Evolutionary conservation across 2,113 vertebrate species (phyloP).

Genomic region (Sebastes schlegelii): DNA sequence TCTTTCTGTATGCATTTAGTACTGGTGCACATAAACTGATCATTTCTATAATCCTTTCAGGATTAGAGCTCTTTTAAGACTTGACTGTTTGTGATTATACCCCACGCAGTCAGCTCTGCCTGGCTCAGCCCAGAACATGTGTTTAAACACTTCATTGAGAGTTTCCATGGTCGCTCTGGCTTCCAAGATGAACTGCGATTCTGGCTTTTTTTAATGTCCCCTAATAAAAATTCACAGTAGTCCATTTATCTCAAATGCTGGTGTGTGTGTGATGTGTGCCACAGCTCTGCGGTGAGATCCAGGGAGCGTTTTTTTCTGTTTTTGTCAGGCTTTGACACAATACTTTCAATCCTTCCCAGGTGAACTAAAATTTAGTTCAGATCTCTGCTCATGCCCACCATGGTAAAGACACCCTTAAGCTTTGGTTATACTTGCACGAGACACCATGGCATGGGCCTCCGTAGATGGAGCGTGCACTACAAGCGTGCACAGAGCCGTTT

Average conservation of each 20-base stretch:
- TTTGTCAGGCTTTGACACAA: not conserved
- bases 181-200: slow-evolving; percentile 70
- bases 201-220: slow-evolving; percentile 69
- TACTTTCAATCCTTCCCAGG: slow-evolving; percentile 37
- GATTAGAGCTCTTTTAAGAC: slow-evolving; percentile 71
- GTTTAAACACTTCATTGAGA: slow-evolving; percentile 80
- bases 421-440: too few relatives aligned
- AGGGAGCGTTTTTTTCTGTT: slow-evolving; percentile 15
- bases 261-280: slow-evolving; percentile 54
- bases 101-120: slow-evolving; percentile 75
- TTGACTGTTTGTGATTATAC: slow-evolving; percentile 80
- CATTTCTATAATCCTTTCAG: slow-evolving; percentile 75
- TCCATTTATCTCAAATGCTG: slow-evolving; percentile 68
- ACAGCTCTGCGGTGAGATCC: slow-evolving; percentile 16
- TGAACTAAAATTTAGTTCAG: slow-evolving; percentile 3
- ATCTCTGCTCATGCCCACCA: slow-evolving; percentile 10
- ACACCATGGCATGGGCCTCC: too few relatives aligned
- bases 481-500: too few relatives aligned
- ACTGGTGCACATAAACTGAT: slow-evolving; percentile 76
- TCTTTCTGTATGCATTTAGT: slow-evolving; percentile 64
- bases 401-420: not conserved
- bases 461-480: too few relatives aligned
- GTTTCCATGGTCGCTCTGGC: slow-evolving; percentile 67
- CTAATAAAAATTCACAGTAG: slow-evolving; percentile 75
- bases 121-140: slow-evolving; percentile 74